These are phyloP conservation scores for Macrobrachium rosenbergii DNA, from an alignment of 1,140 invertebrate species.

Conservation along the genomic window DNA sequence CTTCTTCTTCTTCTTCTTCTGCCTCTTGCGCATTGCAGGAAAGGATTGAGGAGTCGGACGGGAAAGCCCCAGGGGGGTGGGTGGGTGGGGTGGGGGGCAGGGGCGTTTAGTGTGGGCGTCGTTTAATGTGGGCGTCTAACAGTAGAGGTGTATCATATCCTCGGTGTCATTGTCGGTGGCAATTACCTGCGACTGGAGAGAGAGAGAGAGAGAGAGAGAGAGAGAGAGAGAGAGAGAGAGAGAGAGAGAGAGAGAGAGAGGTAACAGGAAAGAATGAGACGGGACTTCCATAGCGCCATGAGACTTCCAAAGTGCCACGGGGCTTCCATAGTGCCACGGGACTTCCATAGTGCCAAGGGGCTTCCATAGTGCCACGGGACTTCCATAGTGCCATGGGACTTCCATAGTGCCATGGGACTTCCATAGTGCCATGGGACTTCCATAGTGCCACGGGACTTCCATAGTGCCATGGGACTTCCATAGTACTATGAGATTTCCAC, in stretches of 20 bases:
- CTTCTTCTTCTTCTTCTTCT: conserved; percentile 5
- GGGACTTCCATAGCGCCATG: background rate
- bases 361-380: too few relatives aligned
- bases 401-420: too few relatives aligned
- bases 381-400: too few relatives aligned
- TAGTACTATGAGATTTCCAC: too few relatives aligned
- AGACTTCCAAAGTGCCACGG: too few relatives aligned
- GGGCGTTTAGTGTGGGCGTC: background rate
- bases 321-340: background rate
- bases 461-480: too few relatives aligned
- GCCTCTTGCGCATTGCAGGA: background rate
- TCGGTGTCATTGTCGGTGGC: too few relatives aligned
- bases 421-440: too few relatives aligned
- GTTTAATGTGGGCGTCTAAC: background rate
- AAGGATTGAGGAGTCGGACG: background rate
- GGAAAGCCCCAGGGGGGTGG: background rate
- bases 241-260: background rate
- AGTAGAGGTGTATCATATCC: background rate
- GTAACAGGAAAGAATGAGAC: background rate
- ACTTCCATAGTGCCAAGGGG: background rate
- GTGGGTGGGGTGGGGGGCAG: background rate
- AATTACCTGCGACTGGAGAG: background rate
- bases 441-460: too few relatives aligned
- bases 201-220: conserved; percentile 36
- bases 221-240: conserved; percentile 34